Percentiles rank a stretch among this genome's conserved stretches.
Evolutionary conservation across 2,113 vertebrate genomes (phyloP).

Genomic region (Chamaea fasciata): DNA sequence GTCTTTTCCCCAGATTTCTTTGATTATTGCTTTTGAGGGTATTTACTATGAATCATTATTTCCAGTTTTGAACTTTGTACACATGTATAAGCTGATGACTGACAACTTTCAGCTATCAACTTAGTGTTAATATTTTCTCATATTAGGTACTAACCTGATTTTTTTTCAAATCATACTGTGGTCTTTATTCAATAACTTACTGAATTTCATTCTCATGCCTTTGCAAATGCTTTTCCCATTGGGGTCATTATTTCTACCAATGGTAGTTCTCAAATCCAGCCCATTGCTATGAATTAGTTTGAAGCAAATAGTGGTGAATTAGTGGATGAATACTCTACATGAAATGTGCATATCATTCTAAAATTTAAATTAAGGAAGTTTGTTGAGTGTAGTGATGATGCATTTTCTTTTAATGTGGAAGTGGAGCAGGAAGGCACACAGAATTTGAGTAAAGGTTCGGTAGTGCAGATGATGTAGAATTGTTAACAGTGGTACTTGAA

Average conservation of each 20-base stretch:
- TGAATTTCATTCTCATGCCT: background rate
- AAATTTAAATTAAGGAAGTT: background rate
- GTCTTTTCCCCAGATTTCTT: background rate
- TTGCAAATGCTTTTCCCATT: background rate
- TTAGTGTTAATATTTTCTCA: background rate
- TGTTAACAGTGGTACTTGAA: background rate
- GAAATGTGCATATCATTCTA: background rate
- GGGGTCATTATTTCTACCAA: background rate
- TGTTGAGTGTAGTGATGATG: background rate
- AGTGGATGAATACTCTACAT: background rate
- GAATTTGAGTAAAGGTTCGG: background rate
- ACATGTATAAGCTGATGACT: background rate
- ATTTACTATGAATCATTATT: background rate
- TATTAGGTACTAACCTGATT: background rate
- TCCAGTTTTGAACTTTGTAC: background rate
- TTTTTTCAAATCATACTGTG: background rate
- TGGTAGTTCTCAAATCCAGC: background rate
- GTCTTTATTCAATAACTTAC: background rate
- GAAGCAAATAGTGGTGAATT: background rate
- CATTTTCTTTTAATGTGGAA: background rate
- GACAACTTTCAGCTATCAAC: background rate
- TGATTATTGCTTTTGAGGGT: background rate
- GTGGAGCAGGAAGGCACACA: background rate
- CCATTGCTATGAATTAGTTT: background rate
- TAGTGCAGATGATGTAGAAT: background rate